Base-by-base conservation (phyloP, 2,113 vertebrate genomes). In the Macaca mulatta region DNA sequence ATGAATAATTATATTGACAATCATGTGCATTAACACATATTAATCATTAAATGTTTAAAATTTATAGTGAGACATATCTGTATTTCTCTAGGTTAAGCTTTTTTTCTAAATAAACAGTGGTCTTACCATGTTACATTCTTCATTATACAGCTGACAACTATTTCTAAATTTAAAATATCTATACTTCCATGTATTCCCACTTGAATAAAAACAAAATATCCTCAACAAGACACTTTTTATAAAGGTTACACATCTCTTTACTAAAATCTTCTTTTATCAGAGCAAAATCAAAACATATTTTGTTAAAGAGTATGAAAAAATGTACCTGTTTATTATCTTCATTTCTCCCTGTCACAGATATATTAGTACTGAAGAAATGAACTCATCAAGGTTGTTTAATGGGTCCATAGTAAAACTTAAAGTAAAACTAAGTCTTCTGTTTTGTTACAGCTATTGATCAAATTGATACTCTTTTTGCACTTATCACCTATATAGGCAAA, bases 31-130 rank as follows among this genome's bases (percentile, higher is more conserved):
- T 74, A 92, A 92, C 22, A 79, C 22, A 80, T 40, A 92, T 59
- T 92, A 96, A 92, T 91, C 67, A 96, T 52, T 86, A 94, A 84
- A 43, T 84, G 20, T 81, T 87, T 96, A 77, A 96, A 88, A 89
- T 82, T 85, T 95, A 85, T 4, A 74, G 6, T 75, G 32, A 85
- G 14, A 97, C 86, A 89, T 90, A 35, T 64, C 61, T 32, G 27
- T 5, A 93, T 67, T 91, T 75, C n/a, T 89, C 70, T 64, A 70
- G 45, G 5, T 52, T 82, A 82, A 91, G n/a, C 27, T 70, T 90
- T 57, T 70, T 70, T 69, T 45, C 83, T 78, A 92, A 90, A 50
- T 81, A 50, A 94, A 74, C 17, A 74, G 14, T 88, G 13, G 23
- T 40, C n/a, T 95, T 88, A 90, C 13, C n/a, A 88, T 52, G 59